Evolutionary conservation across 2,888 invertebrate species (phyloP), one percentile per base, ranked within the genome.

Genomic region (Aspidiotus destructor): DNA sequence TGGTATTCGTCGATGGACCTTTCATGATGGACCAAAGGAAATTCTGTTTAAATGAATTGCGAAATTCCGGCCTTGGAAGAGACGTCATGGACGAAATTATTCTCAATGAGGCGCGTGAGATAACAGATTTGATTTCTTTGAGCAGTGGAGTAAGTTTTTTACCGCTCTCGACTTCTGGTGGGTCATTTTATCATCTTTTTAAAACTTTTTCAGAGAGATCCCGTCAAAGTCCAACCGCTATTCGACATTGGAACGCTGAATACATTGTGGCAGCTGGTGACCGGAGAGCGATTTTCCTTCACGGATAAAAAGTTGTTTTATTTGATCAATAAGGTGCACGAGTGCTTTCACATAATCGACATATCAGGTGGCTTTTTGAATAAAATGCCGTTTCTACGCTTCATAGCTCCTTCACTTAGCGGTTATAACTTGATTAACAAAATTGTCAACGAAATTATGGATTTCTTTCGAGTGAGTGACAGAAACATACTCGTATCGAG

Each of bases 301-400:
- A 79, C 83, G 44, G 85, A 88, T 73, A 75, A 77, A 17, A 80
- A 80, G 41, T 75, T 87, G 11, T 78, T 76, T 44, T 75, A 79
- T 52, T 77, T 88, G 8, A 78, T 87, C 48, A 77, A 81, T 68
- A 77, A 80, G 2, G 83, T 86, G 48, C 81, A 84, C 73, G 82
- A 84, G 70, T 81, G 82, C 8, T 88, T 88, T 75, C 80, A 81
- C 73, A 77, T 81, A 13, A 81, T 83, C 70, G 83, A 85, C 60
- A 83, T 85, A 75, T 81, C 85, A 6, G 88, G 88, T 2, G 87
- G 88, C 0, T 75, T 86, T 69, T 75, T 88, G 9, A 86, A 86
- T 72, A 84, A 86, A 73, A 78, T 86, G 74, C 87, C 89, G 0
- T 84, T 85, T 77, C 76, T 86, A 68, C 79, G 88, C 68, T 84